Conservation (phyloP, 2,888 invertebrate genomes). For the Caenorhabditis sulstoni region DNA sequence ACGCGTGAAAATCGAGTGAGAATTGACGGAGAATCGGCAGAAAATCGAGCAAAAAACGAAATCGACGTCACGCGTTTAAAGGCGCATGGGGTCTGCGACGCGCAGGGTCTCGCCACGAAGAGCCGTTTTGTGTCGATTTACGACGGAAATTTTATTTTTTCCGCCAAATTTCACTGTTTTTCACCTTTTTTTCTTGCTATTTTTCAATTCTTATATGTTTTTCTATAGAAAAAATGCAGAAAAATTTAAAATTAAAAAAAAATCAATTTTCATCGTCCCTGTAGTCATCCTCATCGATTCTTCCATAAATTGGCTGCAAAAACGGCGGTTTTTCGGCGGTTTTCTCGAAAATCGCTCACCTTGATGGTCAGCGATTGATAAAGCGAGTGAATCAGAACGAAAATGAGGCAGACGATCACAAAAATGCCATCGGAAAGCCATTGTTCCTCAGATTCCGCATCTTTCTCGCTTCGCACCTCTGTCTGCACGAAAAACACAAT, state of each 20-base stretch:
- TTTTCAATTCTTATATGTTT: background rate
- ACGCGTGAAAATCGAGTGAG: background rate
- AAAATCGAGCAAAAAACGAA: background rate
- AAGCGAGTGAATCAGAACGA: background rate
- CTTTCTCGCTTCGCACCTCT: background rate
- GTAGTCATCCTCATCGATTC: background rate
- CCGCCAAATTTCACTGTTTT: background rate
- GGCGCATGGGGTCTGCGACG: constrained; percentile 4
- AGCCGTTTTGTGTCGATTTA: constrained; percentile 40
- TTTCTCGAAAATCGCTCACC: background rate
- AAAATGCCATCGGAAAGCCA: background rate
- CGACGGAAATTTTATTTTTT: background rate
- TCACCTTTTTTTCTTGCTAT: background rate
- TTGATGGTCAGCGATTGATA: background rate
- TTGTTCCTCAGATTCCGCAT: background rate
- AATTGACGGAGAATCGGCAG: constrained; percentile 16
- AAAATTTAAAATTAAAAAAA: no score
- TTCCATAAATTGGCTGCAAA: constrained; percentile 21
- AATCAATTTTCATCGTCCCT: background rate
- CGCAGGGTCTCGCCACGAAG: constrained; percentile 42
- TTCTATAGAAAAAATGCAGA: background rate
- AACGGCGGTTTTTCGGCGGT: background rate
- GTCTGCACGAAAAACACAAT: background rate
- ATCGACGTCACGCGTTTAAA: constrained; percentile 21
- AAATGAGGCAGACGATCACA: background rate